Percentiles rank a stretch among this genome's conserved stretches.
Conservation (phyloP, 2,797 vertebrate genomes). For the Chromis chromis region DNA sequence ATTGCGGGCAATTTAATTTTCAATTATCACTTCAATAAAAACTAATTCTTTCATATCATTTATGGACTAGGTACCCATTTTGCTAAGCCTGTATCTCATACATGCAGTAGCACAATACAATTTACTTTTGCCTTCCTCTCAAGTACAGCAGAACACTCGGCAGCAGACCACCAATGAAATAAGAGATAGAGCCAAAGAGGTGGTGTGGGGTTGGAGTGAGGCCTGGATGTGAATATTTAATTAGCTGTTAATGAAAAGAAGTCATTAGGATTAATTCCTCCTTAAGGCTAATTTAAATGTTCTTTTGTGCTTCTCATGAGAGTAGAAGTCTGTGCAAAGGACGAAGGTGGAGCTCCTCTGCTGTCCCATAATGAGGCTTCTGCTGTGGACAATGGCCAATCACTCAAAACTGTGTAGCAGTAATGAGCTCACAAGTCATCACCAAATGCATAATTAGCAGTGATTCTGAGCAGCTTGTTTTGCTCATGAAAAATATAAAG, state of each 20-base stretch:
- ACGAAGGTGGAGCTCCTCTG: slow-evolving; percentile 44
- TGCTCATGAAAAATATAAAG: slow-evolving; percentile 32
- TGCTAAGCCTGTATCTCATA: slow-evolving; percentile 58
- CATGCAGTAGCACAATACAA: slow-evolving; percentile 55
- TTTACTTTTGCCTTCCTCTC: slow-evolving; percentile 42
- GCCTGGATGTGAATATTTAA: slow-evolving; percentile 72
- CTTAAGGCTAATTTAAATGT: slow-evolving; percentile 65
- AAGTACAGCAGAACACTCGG: slow-evolving; percentile 22
- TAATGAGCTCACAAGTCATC: slow-evolving; percentile 37
- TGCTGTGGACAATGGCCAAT: slow-evolving; percentile 59
- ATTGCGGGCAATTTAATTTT: slow-evolving; percentile 62
- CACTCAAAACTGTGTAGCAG: slow-evolving; percentile 42
- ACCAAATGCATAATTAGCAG: slow-evolving; percentile 40
- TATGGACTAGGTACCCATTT: slow-evolving; percentile 50
- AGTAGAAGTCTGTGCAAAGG: slow-evolving; percentile 28
- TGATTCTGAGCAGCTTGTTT: slow-evolving; percentile 28
- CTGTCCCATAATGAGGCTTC: slow-evolving; percentile 46
- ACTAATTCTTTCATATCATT: slow-evolving; percentile 52
- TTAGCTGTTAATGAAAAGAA: slow-evolving; percentile 72
- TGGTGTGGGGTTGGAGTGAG: slow-evolving; percentile 6
- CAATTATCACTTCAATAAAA: slow-evolving; percentile 63
- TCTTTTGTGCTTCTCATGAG: slow-evolving; percentile 48
- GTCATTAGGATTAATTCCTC: slow-evolving; percentile 73
- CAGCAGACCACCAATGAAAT: slow-evolving; percentile 51
- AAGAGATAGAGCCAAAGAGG: slow-evolving; percentile 25